These are phyloP conservation scores for Asarcornis scutulata DNA, from an alignment of 2,113 vertebrate species.

Conservation along the genomic window DNA sequence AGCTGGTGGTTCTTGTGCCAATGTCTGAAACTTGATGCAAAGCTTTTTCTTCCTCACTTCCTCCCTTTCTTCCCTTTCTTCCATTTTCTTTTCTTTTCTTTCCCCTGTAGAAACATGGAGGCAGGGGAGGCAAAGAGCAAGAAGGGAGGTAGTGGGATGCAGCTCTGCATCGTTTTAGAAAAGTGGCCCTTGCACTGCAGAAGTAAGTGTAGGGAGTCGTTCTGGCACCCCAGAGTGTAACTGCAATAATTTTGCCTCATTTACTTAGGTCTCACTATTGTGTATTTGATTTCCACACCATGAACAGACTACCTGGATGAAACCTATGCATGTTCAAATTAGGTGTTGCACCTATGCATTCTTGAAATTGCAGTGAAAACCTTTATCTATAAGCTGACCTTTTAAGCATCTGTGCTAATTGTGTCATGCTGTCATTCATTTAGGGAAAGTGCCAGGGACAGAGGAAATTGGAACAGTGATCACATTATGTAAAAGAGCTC, in stretches of 20 bases:
- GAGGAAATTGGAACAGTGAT: neutral
- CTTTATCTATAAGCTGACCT: neutral
- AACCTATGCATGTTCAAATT: neutral
- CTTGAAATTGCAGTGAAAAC: accelerated
- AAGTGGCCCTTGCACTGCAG: neutral
- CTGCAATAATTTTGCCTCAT: neutral
- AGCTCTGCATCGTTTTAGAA: neutral
- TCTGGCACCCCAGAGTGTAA: neutral
- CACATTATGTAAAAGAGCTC: neutral
- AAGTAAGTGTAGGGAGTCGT: neutral
- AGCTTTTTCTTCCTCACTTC: neutral
- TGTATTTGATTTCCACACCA: neutral
- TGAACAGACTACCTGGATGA: neutral
- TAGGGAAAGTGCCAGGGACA: neutral
- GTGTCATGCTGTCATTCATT: neutral
- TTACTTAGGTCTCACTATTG: neutral
- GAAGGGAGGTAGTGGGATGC: neutral
- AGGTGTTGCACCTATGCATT: neutral
- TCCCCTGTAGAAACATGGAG: neutral
- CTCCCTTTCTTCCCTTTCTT: no score
- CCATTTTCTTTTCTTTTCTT: neutral
- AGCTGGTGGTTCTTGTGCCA: neutral
- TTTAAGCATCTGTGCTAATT: neutral
- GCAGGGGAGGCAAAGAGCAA: neutral
- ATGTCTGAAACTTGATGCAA: neutral